A percentile compares a stretch with the other conserved stretches of the same genome.
These are phyloP conservation scores for Cyanocitta stelleri DNA, from an alignment of 2,113 vertebrate species.

Conservation along the genomic window DNA sequence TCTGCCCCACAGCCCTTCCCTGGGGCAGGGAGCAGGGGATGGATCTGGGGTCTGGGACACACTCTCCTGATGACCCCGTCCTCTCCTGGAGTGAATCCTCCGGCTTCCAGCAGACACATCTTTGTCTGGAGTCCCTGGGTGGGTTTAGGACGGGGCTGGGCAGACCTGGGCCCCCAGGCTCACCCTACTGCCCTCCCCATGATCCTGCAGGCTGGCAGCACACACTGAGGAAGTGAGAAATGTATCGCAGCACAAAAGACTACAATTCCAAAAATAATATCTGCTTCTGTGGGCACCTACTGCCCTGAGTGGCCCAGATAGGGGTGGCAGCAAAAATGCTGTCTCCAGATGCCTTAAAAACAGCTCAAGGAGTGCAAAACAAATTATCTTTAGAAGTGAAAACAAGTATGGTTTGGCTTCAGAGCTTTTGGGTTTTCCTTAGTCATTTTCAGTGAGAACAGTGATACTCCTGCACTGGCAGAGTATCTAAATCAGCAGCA, in stretches of 20 bases:
- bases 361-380: neutral
- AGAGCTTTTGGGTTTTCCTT: neutral
- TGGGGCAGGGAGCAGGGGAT: neutral
- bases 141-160: neutral
- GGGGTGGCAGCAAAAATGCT: neutral
- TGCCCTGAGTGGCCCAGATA: neutral
- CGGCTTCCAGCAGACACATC: neutral
- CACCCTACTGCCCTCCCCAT: neutral
- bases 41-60: too few species aligned
- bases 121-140: accelerated
- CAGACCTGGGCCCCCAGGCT: accelerated
- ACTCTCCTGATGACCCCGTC: too few species aligned
- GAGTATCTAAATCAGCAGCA: neutral
- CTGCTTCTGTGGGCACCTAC: neutral
- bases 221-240: neutral
- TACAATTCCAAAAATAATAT: accelerated
- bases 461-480: accelerated
- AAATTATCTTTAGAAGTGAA: neutral
- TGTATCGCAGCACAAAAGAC: neutral
- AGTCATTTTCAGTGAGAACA: neutral
- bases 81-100: neutral
- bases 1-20: neutral
- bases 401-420: neutral
- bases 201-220: neutral
- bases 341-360: neutral